Evolutionary conservation across 2,888 invertebrate genomes (phyloP), one percentile per base, ranked within the genome.

Genomic region (Drosophila crucigera): DNA sequence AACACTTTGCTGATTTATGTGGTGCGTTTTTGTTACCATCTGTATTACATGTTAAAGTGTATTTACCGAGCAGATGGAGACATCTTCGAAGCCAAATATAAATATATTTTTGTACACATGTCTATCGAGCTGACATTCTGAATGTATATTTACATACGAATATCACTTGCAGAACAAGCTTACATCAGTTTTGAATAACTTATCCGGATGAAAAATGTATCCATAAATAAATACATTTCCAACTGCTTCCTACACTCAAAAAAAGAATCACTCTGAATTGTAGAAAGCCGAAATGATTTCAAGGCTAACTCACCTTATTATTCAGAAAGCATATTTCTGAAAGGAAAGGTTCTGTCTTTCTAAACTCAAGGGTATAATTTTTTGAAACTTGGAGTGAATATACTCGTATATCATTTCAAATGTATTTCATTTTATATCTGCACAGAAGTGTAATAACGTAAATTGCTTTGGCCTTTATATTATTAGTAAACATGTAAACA

Each of bases 1-100:
- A 31, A 16, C 31, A 56, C 28, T 52, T 52, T 49, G 49, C 70
- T 39, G 28, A 25, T 68, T 50, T 28, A 31, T 60, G 62, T 63
- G 47, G 31, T 65, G 62, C 55, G n/a, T 47, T 56, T 69, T 71
- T 35, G 35, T 35, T 35, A 35, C 14, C 35, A 35, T 35, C 28
- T 0, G 16, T 2, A 43, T 22, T 22, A 4, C 4, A 7, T 16
- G 47, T 25, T 16, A 7, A 25, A 47, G 22, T 9, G 7, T 47
- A 25, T 25, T 25, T 25, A 16, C 22, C 14, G 14, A 22, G 22
- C 47, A 16, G 47, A 25, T 16, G 47, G 14, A 25, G 4, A 9
- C 47, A 25, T 16, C 16, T 47, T 25, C 9, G 25, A 47, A 16
- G 41, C 41, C 41, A n/a, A 43, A n/a, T 5, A 41, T 4, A 41